phyloP scores from a whole-genome alignment of 2,888 invertebrate genomes.

The Drosophila austrosaltans region DNA sequence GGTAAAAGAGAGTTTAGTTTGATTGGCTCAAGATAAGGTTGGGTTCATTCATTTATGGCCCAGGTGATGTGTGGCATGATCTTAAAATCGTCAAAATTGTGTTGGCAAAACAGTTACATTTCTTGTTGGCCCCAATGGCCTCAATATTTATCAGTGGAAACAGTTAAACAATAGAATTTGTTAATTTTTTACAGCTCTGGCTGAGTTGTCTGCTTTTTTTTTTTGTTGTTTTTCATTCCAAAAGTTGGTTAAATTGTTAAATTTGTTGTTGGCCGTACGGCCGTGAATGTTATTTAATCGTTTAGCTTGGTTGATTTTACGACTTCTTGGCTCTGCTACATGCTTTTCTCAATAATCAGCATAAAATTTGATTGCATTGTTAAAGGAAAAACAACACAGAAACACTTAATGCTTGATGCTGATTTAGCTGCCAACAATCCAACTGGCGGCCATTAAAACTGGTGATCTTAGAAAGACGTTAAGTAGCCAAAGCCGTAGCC shows the following conservation, averaged over 20 bases:
- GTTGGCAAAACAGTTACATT: slow-evolving; percentile 8
- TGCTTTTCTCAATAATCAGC: slow-evolving; percentile 46
- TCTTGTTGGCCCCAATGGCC: slow-evolving; percentile 3
- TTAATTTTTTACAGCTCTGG: slow-evolving; percentile 4
- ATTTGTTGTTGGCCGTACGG: slow-evolving; percentile 1
- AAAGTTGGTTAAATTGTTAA: not conserved
- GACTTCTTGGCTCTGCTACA: slow-evolving; percentile 7
- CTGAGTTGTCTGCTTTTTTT: not conserved
- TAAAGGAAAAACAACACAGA: slow-evolving; percentile 7
- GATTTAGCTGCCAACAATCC: slow-evolving; percentile 16
- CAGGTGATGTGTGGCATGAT: not conserved
- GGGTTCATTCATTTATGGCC: no score
- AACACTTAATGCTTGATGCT: slow-evolving; percentile 32
- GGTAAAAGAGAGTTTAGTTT: no score
- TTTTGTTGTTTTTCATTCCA: no score
- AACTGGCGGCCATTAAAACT: slow-evolving; percentile 25
- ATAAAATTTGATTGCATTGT: slow-evolving; percentile 61
- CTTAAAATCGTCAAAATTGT: not conserved
- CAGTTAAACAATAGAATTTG: slow-evolving; percentile 13
- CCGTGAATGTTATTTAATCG: slow-evolving; percentile 7
- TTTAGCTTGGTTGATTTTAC: slow-evolving; percentile 6
- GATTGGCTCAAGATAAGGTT: no score
- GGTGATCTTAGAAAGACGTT: slow-evolving; percentile 49
- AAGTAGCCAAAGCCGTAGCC: slow-evolving; percentile 55
- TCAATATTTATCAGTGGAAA: slow-evolving; percentile 7